Percentiles rank a stretch among this genome's conserved stretches.
Conservation (phyloP, 2,113 vertebrate species). For the Seriola rivoliana region DNA sequence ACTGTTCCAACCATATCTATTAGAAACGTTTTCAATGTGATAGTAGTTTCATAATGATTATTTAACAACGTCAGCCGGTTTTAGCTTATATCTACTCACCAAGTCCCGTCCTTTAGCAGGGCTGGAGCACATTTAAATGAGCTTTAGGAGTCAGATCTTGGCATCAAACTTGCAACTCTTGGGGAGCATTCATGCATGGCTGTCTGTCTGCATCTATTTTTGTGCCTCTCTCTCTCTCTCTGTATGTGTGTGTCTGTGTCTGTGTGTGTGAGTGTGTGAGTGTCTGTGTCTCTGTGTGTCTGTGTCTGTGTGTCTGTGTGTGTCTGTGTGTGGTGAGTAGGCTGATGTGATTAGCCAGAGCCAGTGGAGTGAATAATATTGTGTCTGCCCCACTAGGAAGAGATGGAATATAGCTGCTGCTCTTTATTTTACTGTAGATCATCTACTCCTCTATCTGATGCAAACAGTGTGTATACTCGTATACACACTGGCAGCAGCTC, state of each 20-base stretch:
- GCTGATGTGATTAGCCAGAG: conserved; percentile 78
- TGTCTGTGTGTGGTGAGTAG: conserved; percentile 50
- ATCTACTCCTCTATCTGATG: conserved; percentile 54
- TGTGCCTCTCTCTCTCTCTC: conserved; percentile 15
- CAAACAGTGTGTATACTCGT: conserved; percentile 26
- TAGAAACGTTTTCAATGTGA: conserved; percentile 12
- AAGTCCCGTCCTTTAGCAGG: conserved; percentile 20
- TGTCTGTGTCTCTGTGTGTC: conserved; percentile 3
- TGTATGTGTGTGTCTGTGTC: not conserved
- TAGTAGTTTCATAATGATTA: conserved; percentile 23
- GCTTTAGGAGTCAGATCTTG: conserved; percentile 51
- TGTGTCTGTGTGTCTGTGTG: conserved; percentile 11
- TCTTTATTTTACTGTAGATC: conserved; percentile 69
- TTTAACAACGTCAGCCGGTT: conserved; percentile 8
- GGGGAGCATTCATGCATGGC: conserved; percentile 54
- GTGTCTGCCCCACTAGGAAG: conserved; percentile 64
- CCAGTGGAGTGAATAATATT: conserved; percentile 80
- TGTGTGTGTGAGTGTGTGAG: conserved; percentile 15
- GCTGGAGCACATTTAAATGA: conserved; percentile 48
- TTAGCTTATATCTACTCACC: conserved; percentile 17
- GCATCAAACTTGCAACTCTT: conserved; percentile 62
- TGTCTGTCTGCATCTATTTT: conserved; percentile 71
- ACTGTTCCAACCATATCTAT: not conserved
- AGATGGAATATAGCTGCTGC: conserved; percentile 67
- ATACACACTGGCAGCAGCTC: conserved; percentile 17